A percentile compares a stretch with the other conserved stretches of the same genome.
Conservation (phyloP, 2,888 invertebrate species). For the Chymomyza procnemis region DNA sequence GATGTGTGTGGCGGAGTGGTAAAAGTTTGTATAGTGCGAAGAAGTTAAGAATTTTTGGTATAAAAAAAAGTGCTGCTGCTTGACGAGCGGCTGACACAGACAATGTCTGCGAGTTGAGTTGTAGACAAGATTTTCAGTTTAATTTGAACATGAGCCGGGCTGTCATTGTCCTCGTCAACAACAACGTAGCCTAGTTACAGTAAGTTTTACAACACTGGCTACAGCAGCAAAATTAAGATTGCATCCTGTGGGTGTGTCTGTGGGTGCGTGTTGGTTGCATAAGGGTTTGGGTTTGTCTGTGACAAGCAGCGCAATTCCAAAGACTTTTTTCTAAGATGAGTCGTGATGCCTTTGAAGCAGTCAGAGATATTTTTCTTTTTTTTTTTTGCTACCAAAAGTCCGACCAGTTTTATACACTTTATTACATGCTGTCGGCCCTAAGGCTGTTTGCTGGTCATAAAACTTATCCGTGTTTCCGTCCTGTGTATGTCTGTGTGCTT, state of each 20-base stretch:
- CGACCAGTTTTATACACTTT: background rate
- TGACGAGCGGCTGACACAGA: constrained; percentile 30
- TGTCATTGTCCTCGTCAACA: background rate
- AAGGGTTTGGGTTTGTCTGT: background rate
- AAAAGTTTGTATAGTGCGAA: background rate
- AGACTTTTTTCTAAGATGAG: constrained; percentile 18
- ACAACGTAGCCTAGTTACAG: constrained; percentile 48
- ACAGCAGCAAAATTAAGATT: constrained; percentile 22
- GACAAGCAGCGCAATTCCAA: background rate
- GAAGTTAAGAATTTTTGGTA: constrained; percentile 28
- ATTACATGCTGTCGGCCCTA: background rate
- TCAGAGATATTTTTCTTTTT: constrained; percentile 28
- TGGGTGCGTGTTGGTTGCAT: background rate
- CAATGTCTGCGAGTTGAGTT: constrained; percentile 26
- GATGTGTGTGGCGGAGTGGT: background rate
- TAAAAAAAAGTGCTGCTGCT: constrained; percentile 59
- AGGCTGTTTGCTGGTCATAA: constrained; percentile 20
- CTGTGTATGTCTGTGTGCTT: constrained; percentile 4
- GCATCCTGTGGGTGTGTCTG: constrained; percentile 54
- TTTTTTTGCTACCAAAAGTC: constrained; percentile 7
- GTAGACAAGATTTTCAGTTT: constrained; percentile 66
- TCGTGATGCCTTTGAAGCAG: constrained; percentile 32
- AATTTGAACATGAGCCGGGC: constrained; percentile 63
- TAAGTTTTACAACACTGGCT: constrained; percentile 8
- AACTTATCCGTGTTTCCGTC: background rate